phyloP scores from a whole-genome alignment of 1,140 invertebrate species.

The Bombus huntii region DNA sequence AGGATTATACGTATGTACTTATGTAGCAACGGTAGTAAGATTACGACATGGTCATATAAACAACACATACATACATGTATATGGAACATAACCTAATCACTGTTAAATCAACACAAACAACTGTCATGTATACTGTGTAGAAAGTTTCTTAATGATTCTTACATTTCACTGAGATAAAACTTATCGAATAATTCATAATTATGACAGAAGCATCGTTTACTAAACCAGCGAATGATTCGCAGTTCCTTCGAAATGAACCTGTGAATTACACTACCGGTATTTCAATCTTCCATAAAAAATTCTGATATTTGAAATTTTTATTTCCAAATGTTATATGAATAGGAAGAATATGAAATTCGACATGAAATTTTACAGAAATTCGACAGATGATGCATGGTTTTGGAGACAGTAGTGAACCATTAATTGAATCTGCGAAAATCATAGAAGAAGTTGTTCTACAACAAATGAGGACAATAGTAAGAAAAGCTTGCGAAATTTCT shows the following conservation, averaged over 20 bases:
- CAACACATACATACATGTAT: neutral
- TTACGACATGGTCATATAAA: neutral
- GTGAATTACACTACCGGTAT: slow-evolving; percentile 69
- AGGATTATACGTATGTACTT: neutral
- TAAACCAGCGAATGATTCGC: slow-evolving; percentile 55
- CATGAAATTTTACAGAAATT: slow-evolving; percentile 79
- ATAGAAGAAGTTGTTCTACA: slow-evolving; percentile 85
- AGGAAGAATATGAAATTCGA: no score
- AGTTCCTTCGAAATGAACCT: slow-evolving; percentile 65
- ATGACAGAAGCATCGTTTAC: slow-evolving; percentile 65
- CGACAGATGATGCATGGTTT: slow-evolving; percentile 87
- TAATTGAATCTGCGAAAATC: slow-evolving; percentile 84
- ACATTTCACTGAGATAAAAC: neutral
- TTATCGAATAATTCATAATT: neutral
- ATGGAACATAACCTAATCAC: neutral
- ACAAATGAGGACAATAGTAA: slow-evolving; percentile 83
- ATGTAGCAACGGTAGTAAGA: neutral
- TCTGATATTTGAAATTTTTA: slow-evolving; percentile 5
- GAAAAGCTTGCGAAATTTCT: slow-evolving; percentile 82
- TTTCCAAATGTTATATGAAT: slow-evolving; percentile 28
- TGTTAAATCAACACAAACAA: neutral
- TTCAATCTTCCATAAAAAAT: slow-evolving; percentile 29
- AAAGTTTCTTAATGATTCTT: neutral
- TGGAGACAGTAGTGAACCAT: slow-evolving; percentile 84
- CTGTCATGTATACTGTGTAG: neutral